These are phyloP conservation scores for Zapus hudsonius DNA, from an alignment of 2,113 vertebrate genomes.

Conservation along the genomic window DNA sequence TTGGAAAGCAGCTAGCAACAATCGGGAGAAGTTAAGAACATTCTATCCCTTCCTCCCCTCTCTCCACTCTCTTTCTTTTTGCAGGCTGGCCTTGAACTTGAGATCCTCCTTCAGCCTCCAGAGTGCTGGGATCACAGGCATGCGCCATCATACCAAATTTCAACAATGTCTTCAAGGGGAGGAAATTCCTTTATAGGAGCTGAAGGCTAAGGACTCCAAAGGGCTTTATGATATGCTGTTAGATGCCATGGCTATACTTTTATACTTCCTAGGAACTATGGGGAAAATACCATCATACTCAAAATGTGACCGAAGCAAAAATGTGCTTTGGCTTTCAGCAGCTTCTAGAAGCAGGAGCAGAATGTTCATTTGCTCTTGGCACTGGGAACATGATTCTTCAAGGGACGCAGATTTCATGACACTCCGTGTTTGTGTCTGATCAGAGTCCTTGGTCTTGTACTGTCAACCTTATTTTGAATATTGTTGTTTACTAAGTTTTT, in stretches of 20 bases:
- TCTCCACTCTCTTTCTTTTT: not conserved
- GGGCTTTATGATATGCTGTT: not conserved
- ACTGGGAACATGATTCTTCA: not conserved
- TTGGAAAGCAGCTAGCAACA: not conserved
- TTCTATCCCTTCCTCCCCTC: not conserved
- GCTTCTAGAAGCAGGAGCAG: not conserved
- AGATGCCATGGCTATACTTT: not conserved
- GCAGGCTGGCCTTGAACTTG: too few relatives aligned
- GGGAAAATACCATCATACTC: not conserved
- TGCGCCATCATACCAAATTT: not conserved
- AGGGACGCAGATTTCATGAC: not conserved
- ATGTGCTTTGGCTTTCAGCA: not conserved
- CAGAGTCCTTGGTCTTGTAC: not conserved
- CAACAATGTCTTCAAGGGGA: slow-evolving; percentile 7
- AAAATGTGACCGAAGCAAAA: slow-evolving; percentile 16
- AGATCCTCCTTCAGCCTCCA: too few relatives aligned
- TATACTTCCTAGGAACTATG: slow-evolving; percentile 39
- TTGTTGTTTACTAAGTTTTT: not conserved
- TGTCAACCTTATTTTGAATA: not conserved
- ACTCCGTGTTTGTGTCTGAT: not conserved
- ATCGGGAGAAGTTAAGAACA: not conserved
- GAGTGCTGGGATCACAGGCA: not conserved
- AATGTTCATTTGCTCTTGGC: not conserved
- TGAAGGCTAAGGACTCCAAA: not conserved
- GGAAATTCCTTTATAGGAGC: not conserved